phyloP scores from a whole-genome alignment of 2,113 vertebrate genomes.

The Ariopsis seemanni region DNA sequence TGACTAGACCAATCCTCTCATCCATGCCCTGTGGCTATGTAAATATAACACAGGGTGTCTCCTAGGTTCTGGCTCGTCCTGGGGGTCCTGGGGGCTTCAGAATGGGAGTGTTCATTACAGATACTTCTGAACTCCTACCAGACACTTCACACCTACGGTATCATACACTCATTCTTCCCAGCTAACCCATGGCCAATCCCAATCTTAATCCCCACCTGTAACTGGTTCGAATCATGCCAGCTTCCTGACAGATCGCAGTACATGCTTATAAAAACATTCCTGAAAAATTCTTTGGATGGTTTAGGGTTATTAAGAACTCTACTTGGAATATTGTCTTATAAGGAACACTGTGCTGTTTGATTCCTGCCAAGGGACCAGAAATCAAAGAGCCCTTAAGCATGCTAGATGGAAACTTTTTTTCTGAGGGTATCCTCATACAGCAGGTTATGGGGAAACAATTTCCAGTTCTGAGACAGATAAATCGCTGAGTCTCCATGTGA shows the following conservation, averaged over 20 bases:
- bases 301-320: not conserved
- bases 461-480: not conserved
- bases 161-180: not conserved
- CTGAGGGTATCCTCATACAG: not conserved
- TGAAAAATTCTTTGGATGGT: not conserved
- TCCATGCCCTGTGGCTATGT: not conserved
- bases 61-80: not conserved
- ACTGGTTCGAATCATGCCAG: not conserved
- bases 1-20: not conserved
- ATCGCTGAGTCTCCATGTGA: too few relatives aligned
- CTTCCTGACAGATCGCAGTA: not conserved
- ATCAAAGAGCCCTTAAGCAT: not conserved
- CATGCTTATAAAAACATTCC: not conserved
- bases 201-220: not conserved
- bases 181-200: not conserved
- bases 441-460: not conserved
- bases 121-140: not conserved
- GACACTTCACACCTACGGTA: not conserved
- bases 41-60: constrained; percentile 1
- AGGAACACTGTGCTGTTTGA: not conserved
- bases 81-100: not conserved
- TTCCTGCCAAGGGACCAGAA: not conserved
- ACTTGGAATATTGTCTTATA: not conserved
- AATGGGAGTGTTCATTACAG: not conserved
- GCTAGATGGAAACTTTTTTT: not conserved